Evolutionary conservation across 2,113 vertebrate genomes (phyloP), one percentile per base, ranked within the genome.

Genomic region (Pardalotus punctatus): DNA sequence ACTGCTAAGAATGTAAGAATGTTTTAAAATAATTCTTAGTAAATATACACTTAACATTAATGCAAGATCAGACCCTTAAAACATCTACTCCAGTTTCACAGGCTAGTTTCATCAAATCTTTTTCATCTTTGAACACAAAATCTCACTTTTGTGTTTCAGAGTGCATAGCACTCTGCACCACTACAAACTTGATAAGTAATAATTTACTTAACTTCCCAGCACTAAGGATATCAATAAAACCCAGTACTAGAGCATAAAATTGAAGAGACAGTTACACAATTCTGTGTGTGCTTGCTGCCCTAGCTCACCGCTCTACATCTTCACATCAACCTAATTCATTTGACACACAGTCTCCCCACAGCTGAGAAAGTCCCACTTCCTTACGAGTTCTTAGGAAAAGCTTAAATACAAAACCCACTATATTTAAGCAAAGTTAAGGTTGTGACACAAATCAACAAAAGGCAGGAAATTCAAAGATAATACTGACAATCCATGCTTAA

Each of bases 231-330:
- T 96, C 81, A 96, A 76, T 84, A 89, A 96, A 97, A 64, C 62
- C 84, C 62, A 86, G 86, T 97, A 95, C 25, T 77, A 78, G 53
- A 94, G 93, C 90, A 84, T 92, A 97, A 97, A 97, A 97, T 95
- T 91, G 88, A 89, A 90, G 91, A 94, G 95, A 96, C 95, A 95
- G 86, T 94, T 84, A 88, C 81, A 96, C 93, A 97, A 90, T 94
- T 90, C 94, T 78, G 13, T 94, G 36, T 58, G 38, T 72, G 73
- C 89, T 89, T 83, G 85, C 76, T 88, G 84, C 86, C 66, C n/a
- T 45, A 77, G 86, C 81, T 90, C 74, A 65, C 53, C 1, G 9
- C 45, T 74, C 74, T 66, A 73, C 74, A 66, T 61, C 69, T 82
- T 87, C 82, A 76, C 64, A 86, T 93, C 89, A 96, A 8, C 24